Evolutionary conservation across 2,113 vertebrate species (phyloP).

Genomic region (Cinclus cinclus): DNA sequence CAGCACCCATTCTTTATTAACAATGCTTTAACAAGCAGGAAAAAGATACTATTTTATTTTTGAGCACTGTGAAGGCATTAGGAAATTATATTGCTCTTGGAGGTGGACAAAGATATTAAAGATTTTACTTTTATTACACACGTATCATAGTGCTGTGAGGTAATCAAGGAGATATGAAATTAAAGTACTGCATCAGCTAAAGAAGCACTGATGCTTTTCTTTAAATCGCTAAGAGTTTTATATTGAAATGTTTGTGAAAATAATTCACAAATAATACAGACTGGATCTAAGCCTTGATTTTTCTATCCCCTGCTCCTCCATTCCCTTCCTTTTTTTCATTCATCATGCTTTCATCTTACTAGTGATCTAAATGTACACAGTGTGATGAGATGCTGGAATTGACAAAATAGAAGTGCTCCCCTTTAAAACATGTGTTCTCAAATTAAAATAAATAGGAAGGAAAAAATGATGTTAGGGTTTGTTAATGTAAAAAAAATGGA

Average conservation of each 20-base stretch:
- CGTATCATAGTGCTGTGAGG: not conserved
- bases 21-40: not conserved
- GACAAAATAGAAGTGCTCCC: not conserved
- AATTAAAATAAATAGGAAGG: not conserved
- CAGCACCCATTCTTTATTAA: not conserved
- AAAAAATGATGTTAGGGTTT: not conserved
- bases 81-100: not conserved
- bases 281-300: not conserved
- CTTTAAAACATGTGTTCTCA: not conserved
- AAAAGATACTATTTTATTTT: constrained; percentile 2
- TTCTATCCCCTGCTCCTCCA: not conserved
- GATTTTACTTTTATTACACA: not conserved
- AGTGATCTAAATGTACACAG: not conserved
- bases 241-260: not conserved
- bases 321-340: not conserved
- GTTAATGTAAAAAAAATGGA: not conserved
- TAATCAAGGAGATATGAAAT: not conserved
- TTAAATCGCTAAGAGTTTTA: not conserved
- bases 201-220: not conserved
- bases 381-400: not conserved
- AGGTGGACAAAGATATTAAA: not conserved
- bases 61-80: not conserved
- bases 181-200: not conserved
- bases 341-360: not conserved
- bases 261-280: not conserved